Conservation (phyloP, 1,140 invertebrate species). For the Luehdorfia chinensis region DNA sequence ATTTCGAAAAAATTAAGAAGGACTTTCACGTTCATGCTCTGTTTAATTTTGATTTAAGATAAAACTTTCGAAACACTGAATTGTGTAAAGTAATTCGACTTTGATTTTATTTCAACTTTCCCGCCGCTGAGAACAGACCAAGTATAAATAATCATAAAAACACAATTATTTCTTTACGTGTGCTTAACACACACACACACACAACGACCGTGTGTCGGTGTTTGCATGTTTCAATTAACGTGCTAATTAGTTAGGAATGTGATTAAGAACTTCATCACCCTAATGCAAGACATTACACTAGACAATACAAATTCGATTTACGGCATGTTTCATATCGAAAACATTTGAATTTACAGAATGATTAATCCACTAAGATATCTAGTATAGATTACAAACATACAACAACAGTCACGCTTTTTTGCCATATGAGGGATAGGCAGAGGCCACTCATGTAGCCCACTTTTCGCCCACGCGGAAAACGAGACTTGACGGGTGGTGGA, state of each 20-base stretch:
- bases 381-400: too few species aligned
- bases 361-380: too few species aligned
- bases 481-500: too few species aligned
- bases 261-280: neutral
- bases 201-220: neutral
- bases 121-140: conserved; percentile 1
- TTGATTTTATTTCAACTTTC: conserved; percentile 13
- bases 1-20: conserved; percentile 1
- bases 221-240: too few species aligned
- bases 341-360: too few species aligned
- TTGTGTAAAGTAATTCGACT: conserved; percentile 8
- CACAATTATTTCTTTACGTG: conserved; percentile 8
- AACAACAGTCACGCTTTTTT: too few species aligned
- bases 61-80: conserved; percentile 11
- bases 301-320: too few species aligned
- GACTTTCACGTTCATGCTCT: conserved; percentile 9
- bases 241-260: conserved; percentile 10
- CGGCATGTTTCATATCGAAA: too few species aligned
- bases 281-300: neutral
- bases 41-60: neutral
- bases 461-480: too few species aligned
- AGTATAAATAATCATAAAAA: conserved; percentile 11
- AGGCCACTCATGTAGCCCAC: too few species aligned
- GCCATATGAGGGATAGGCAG: too few species aligned
- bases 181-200: conserved; percentile 3